Conservation (phyloP, 2,888 invertebrate species). For the Trachelus tabidus region DNA sequence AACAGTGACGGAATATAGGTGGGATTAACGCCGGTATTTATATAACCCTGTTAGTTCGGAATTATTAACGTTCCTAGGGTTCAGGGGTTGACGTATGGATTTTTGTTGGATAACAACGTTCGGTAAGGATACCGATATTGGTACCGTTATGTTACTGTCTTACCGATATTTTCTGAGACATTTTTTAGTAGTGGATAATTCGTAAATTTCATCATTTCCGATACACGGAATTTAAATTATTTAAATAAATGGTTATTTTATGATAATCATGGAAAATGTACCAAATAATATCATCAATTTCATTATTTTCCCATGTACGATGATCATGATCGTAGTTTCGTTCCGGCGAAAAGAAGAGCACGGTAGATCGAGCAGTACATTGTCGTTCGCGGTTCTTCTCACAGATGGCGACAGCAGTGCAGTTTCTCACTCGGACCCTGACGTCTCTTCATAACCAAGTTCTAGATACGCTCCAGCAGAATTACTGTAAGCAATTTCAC, state of each 20-base stretch:
- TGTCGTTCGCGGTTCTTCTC: conserved; percentile 38
- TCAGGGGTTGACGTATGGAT: neutral
- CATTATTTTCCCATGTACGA: neutral
- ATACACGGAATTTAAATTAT: neutral
- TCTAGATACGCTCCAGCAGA: neutral
- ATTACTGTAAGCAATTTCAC: neutral
- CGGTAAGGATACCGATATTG: neutral
- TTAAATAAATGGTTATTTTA: neutral
- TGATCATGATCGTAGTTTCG: neutral
- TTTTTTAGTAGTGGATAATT: neutral
- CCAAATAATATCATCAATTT: neutral
- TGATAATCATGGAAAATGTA: neutral
- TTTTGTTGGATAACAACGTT: neutral
- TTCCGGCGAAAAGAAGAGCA: conserved; percentile 23
- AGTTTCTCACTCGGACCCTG: conserved; percentile 23
- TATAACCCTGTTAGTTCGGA: neutral
- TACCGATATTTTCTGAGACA: neutral
- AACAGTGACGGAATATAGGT: neutral
- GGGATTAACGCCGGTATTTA: neutral
- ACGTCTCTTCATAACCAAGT: neutral
- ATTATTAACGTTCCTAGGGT: neutral
- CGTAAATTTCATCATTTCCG: neutral
- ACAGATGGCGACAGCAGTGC: conserved; percentile 57
- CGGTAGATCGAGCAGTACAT: conserved; percentile 12
- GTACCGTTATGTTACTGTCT: neutral